Evolutionary conservation across 1,140 invertebrate genomes (phyloP), one percentile per base, ranked within the genome.

Genomic region (Cyrtorhinus lividipennis): DNA sequence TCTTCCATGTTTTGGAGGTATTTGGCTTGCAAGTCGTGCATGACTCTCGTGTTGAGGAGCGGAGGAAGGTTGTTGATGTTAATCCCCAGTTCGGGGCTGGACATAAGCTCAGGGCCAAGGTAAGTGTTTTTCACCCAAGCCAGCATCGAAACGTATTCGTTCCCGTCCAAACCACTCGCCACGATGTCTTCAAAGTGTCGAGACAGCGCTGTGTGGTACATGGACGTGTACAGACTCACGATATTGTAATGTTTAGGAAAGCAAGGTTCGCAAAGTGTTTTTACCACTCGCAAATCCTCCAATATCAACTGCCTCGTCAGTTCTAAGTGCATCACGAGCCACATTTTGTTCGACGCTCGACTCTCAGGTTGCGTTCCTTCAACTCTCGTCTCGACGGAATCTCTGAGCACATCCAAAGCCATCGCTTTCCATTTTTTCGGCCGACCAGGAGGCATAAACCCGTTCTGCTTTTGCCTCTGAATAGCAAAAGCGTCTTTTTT

Each of bases 161-260:
- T 97, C 26, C 93, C 94, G 76, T 98, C 89, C 25, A 98, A 73
- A 0, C 90, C 90, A 69, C 81, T 84, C 18, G 82, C 78, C 23
- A 95, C 90, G 27, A 95, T 81, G 68, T 95, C 92, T 75, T 90
- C 83, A 3, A 97, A 75, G 79, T 92, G 90, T 65, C 80, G 79
- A 0, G 90, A 89, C 15, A 98, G 77, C 69, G 85, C 87, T 23
- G 78, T 83, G 72, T 99, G 95, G 71, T 98, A 98, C 87, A 98
- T 95, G 68, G 83, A 80, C 0, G 96, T 85, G 76, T 90, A 98
- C 74, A 83, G 84, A 67, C 89, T 85, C 2, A 94, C 84, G 66
- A 99, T 96, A 71, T 96, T 82, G 69, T 95, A 98, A 65, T 86
- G 82, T n/a, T 92, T 91, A 1, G 95, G 95, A 73, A 98, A 98